Percentiles rank a stretch among this genome's conserved stretches.
phyloP scores from a whole-genome alignment of 2,888 invertebrate genomes.

The Melanostoma mellinum region DNA sequence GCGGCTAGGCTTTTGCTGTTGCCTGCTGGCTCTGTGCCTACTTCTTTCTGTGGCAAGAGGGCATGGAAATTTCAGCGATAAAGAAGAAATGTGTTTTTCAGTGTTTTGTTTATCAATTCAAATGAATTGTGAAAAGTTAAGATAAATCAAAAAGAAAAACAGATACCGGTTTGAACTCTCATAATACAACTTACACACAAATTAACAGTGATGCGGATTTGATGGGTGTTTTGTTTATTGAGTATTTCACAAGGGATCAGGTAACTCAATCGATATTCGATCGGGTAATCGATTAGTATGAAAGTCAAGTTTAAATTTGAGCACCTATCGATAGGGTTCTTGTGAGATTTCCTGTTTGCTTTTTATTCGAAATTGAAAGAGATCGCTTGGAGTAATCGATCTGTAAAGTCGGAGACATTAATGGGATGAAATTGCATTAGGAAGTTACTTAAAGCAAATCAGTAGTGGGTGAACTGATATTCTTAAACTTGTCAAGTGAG shows the following conservation, averaged over 20 bases:
- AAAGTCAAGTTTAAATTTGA: conserved; percentile 5
- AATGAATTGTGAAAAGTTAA: conserved; percentile 29
- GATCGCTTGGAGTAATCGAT: conserved; percentile 24
- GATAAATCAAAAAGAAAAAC: conserved; percentile 47
- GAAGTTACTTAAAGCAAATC: background rate
- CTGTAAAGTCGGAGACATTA: background rate
- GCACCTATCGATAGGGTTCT: background rate
- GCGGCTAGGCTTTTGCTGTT: conserved; percentile 14
- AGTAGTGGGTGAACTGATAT: conserved; percentile 8
- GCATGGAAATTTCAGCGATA: conserved; percentile 15
- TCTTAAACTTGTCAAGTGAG: background rate
- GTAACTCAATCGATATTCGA: conserved; percentile 56
- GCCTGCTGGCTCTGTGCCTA: background rate
- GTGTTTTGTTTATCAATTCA: conserved; percentile 57
- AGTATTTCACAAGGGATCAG: conserved; percentile 56
- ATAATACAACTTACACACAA: background rate
- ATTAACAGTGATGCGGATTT: conserved; percentile 13
- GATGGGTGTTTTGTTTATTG: background rate
- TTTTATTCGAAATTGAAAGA: background rate
- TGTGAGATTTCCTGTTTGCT: background rate
- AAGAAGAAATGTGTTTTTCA: conserved; percentile 25
- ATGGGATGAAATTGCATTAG: conserved; percentile 10
- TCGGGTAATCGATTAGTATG: conserved; percentile 50
- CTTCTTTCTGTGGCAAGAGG: background rate
- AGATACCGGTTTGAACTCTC: background rate